A percentile compares a stretch with the other conserved stretches of the same genome.
These are phyloP conservation scores for Seriola rivoliana DNA, from an alignment of 2,113 vertebrate genomes.

Conservation along the genomic window DNA sequence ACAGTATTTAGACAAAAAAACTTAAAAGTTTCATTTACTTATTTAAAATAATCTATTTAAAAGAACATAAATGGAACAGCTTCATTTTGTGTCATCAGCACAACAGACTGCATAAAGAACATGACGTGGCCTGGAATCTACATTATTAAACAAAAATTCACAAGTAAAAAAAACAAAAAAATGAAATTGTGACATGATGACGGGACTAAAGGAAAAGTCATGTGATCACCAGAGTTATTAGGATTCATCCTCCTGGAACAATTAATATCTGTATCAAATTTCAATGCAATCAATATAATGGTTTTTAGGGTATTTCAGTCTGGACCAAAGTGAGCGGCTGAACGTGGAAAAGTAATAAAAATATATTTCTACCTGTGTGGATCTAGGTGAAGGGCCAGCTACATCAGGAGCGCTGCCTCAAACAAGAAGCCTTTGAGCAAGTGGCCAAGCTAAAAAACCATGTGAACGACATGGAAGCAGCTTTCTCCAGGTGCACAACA, in stretches of 20 bases:
- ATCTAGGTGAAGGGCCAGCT: constrained; percentile 79
- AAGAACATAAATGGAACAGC: background rate
- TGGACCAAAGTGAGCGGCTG: background rate
- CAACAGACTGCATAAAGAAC: background rate
- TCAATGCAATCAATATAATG: no score
- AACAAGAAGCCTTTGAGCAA: constrained; percentile 83
- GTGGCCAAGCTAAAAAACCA: constrained; percentile 81
- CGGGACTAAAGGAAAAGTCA: background rate
- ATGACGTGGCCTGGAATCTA: background rate
- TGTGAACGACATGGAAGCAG: constrained; percentile 65
- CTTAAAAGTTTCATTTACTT: background rate
- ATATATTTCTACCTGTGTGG: background rate
- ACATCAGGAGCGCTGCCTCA: constrained; percentile 81
- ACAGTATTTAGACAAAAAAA: background rate
- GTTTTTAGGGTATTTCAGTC: background rate
- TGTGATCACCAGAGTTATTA: background rate
- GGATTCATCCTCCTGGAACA: no score
- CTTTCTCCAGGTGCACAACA: constrained; percentile 52
- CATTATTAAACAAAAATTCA: background rate
- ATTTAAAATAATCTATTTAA: background rate
- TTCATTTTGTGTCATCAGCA: background rate
- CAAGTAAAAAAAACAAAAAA: background rate
- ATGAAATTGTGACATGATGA: background rate
- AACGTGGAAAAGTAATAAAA: background rate
- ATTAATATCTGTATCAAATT: no score